Conservation (phyloP, 2,888 invertebrate genomes). For the Drosophila fungiperda region DNA sequence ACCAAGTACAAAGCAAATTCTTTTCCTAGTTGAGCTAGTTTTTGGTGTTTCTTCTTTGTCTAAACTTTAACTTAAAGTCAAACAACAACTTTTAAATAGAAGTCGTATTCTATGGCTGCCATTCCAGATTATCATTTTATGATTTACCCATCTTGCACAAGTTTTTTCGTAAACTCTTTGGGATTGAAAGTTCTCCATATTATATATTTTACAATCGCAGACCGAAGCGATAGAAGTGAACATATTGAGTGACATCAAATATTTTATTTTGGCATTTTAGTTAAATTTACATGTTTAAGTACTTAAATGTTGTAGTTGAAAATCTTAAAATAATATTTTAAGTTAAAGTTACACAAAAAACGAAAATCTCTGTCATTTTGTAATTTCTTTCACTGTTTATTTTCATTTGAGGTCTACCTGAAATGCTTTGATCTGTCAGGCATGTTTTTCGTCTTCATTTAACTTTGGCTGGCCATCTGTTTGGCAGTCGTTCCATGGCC, state of each 20-base stretch:
- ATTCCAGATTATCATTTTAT: constrained; percentile 45
- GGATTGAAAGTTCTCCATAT: constrained; percentile 40
- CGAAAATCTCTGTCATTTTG: neutral
- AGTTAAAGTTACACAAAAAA: neutral
- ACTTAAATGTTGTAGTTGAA: neutral
- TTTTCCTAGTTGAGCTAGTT: constrained; percentile 20
- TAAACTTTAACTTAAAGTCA: constrained; percentile 29
- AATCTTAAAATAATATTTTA: too few species aligned
- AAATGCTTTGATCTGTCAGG: constrained; percentile 57
- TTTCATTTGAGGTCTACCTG: constrained; percentile 1
- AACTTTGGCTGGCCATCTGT: constrained; percentile 44
- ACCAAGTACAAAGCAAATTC: neutral
- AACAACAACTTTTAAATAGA: constrained; percentile 42
- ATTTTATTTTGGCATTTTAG: neutral
- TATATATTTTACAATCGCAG: constrained; percentile 56
- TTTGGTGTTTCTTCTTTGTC: neutral
- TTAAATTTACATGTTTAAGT: neutral
- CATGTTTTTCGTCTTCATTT: constrained; percentile 44
- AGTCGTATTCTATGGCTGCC: constrained; percentile 22
- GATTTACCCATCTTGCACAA: constrained; percentile 16
- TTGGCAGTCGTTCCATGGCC: constrained; percentile 40
- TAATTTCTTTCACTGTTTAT: neutral
- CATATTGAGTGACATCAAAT: neutral
- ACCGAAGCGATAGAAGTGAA: constrained; percentile 16
- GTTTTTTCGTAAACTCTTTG: constrained; percentile 39